A percentile compares a stretch with the other conserved stretches of the same genome.
phyloP scores from a whole-genome alignment of 2,888 invertebrate genomes.

The Galeruca laticollis region DNA sequence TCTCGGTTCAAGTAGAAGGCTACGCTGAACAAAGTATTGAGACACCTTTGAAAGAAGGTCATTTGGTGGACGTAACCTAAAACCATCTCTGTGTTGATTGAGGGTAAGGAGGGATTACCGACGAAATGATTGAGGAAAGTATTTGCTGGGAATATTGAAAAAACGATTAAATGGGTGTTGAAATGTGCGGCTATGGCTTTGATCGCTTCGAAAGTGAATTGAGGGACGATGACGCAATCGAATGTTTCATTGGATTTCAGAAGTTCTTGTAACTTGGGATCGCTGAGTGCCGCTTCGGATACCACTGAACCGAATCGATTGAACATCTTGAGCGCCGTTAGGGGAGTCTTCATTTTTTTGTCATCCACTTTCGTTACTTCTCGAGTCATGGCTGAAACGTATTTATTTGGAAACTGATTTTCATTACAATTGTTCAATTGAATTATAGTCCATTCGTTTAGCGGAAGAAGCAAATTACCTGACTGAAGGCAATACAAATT shows the following conservation, averaged over 20 bases:
- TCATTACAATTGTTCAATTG: no score
- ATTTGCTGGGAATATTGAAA: conserved; percentile 66
- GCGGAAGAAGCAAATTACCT: no score
- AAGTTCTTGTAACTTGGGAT: conserved; percentile 57
- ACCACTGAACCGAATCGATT: conserved; percentile 3
- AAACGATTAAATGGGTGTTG: conserved; percentile 60
- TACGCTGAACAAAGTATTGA: conserved; percentile 65
- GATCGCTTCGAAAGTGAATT: conserved; percentile 68
- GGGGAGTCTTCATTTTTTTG: neutral
- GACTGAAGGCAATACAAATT: no score
- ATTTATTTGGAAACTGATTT: no score
- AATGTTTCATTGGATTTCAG: conserved; percentile 61
- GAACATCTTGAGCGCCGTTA: neutral
- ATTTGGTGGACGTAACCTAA: conserved; percentile 64
- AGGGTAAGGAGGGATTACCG: conserved; percentile 66
- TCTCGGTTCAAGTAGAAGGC: conserved; percentile 52
- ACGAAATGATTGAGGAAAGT: conserved; percentile 67
- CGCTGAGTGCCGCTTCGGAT: conserved; percentile 55
- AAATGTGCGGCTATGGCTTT: conserved; percentile 63
- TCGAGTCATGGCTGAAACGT: neutral
- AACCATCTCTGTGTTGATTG: conserved; percentile 67
- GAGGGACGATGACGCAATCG: conserved; percentile 66
- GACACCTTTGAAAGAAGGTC: conserved; percentile 69
- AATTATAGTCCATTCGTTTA: no score
- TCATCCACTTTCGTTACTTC: neutral